Evolutionary conservation across 2,888 invertebrate species (phyloP).

Genomic region (Torymus auratus): DNA sequence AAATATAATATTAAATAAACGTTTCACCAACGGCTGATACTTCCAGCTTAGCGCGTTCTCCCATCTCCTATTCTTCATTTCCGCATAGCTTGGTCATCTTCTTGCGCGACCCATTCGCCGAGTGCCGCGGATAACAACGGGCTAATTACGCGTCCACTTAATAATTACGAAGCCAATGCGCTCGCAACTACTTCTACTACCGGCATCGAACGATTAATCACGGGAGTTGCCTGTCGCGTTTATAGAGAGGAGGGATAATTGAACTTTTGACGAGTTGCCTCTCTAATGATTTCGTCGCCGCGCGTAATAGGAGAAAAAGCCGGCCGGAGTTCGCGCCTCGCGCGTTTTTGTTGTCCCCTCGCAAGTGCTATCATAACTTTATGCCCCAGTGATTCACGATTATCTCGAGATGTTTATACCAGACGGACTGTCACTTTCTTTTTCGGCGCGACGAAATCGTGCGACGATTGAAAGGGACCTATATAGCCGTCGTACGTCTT

Average conservation of each 20-base stretch:
- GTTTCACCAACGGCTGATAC: neutral
- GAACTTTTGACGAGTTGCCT: constrained; percentile 42
- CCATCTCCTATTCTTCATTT: neutral
- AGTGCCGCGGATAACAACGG: constrained; percentile 17
- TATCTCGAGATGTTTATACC: too few species aligned
- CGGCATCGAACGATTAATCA: constrained; percentile 32
- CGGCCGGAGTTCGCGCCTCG: too few species aligned
- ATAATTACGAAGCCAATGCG: constrained; percentile 34
- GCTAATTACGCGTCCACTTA: constrained; percentile 34
- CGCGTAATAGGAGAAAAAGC: neutral
- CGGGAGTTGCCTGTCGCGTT: constrained; percentile 10
- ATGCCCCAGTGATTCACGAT: too few species aligned
- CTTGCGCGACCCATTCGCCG: neutral
- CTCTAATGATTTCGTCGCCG: constrained; percentile 42
- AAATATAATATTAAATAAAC: neutral
- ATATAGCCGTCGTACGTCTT: neutral
- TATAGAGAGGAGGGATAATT: constrained; percentile 24
- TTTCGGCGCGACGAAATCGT: neutral
- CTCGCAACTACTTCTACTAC: neutral
- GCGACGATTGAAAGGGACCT: too few species aligned
- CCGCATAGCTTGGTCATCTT: neutral
- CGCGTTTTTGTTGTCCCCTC: too few species aligned
- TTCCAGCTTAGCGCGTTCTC: neutral
- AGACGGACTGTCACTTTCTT: too few species aligned
- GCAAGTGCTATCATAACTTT: too few species aligned